These are phyloP conservation scores for Leiothrix lutea DNA, from an alignment of 2,113 vertebrate genomes.

Conservation along the genomic window DNA sequence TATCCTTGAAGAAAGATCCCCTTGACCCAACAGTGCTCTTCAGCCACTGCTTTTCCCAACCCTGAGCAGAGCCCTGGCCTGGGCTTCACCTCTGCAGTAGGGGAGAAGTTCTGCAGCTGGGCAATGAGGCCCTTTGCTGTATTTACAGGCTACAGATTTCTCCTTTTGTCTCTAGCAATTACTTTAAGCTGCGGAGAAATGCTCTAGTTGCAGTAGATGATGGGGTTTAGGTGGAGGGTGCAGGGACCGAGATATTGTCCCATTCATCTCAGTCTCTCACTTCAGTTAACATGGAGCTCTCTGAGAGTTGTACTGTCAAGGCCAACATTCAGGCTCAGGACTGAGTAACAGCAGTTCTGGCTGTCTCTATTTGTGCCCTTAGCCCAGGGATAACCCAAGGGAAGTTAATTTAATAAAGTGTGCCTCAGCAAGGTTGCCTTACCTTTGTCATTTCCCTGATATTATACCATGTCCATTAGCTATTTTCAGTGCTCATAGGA, in stretches of 20 bases:
- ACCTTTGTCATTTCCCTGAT: not conserved
- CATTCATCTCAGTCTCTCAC: not conserved
- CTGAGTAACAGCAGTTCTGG: not conserved
- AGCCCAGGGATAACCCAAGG: not conserved
- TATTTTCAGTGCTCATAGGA: not conserved
- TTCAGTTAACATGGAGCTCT: not conserved
- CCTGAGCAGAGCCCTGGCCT: not conserved
- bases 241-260: not conserved
- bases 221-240: not conserved
- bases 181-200: not conserved
- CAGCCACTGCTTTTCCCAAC: not conserved
- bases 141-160: not conserved
- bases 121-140: not conserved
- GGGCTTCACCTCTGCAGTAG: rapidly evolving
- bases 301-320: not conserved
- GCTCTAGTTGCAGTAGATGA: not conserved
- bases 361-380: not conserved
- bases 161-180: not conserved
- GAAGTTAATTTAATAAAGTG: not conserved
- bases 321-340: not conserved
- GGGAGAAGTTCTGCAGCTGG: not conserved
- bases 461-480: not conserved
- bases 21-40: not conserved
- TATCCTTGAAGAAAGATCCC: not conserved
- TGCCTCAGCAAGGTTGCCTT: not conserved